phyloP scores from a whole-genome alignment of 2,113 vertebrate genomes.

The Trichechus manatus region DNA sequence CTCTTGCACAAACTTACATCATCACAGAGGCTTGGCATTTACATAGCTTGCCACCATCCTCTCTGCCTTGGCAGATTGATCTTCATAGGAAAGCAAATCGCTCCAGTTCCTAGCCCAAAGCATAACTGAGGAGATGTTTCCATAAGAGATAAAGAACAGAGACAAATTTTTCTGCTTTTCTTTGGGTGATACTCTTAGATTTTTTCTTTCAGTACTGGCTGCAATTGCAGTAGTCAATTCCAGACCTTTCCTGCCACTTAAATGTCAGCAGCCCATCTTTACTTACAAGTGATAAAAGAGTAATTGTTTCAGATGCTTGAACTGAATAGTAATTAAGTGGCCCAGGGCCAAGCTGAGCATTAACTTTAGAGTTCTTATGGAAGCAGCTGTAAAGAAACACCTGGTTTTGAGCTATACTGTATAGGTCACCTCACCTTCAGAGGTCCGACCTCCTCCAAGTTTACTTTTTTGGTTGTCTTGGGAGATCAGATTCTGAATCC shows the following conservation, averaged over 20 bases:
- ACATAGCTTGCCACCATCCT: background rate
- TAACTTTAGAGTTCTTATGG: background rate
- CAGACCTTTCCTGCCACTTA: constrained; percentile 20
- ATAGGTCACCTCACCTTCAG: background rate
- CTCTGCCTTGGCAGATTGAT: background rate
- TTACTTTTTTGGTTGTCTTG: background rate
- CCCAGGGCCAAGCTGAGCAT: background rate
- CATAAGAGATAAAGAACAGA: background rate
- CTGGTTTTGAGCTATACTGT: background rate
- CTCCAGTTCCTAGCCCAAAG: background rate
- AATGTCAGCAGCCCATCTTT: constrained; percentile 31
- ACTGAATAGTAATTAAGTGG: background rate
- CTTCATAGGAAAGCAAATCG: background rate
- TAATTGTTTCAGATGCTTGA: background rate
- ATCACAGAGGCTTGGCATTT: background rate
- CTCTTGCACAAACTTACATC: background rate
- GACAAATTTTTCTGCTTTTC: constrained; percentile 41
- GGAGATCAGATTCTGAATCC: background rate
- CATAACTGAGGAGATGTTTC: background rate
- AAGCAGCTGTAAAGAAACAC: constrained; percentile 3
- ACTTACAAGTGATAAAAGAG: background rate
- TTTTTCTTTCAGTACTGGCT: constrained; percentile 10
- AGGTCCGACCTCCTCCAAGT: background rate
- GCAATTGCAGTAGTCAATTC: background rate
- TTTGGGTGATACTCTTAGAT: constrained; percentile 52